Percentiles rank a stretch among this genome's conserved stretches.
These are phyloP conservation scores for Clarias pachynema DNA, from an alignment of 2,797 vertebrate genomes.

Conservation along the genomic window DNA sequence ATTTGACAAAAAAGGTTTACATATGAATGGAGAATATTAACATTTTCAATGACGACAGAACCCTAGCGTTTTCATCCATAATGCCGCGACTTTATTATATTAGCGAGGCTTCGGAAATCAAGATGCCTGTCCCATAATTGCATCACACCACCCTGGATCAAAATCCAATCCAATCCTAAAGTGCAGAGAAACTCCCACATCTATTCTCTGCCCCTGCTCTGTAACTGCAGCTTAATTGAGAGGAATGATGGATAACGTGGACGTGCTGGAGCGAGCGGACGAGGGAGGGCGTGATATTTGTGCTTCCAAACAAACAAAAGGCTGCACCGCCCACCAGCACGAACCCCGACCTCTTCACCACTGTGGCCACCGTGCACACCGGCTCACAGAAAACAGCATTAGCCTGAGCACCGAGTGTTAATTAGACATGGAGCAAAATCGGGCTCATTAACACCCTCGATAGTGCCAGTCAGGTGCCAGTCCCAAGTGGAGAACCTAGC, in stretches of 20 bases:
- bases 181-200: not conserved
- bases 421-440: slow-evolving; percentile 24
- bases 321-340: slow-evolving; percentile 30
- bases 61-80: not conserved
- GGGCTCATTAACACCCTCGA: slow-evolving; percentile 25
- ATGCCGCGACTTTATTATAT: not conserved
- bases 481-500: not conserved
- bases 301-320: slow-evolving; percentile 44
- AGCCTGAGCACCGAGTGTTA: slow-evolving; percentile 27
- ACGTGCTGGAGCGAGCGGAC: not conserved
- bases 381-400: slow-evolving; percentile 19
- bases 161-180: not conserved
- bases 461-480: slow-evolving; percentile 16
- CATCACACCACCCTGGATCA: not conserved
- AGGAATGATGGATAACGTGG: slow-evolving; percentile 16
- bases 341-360: not conserved
- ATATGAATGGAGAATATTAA: not conserved
- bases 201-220: not conserved
- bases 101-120: not conserved
- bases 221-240: slow-evolving; percentile 5
- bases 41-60: not conserved
- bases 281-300: not conserved
- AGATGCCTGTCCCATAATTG: not conserved
- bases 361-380: not conserved
- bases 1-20: not conserved